phyloP scores from a whole-genome alignment of 1,140 invertebrate genomes.

The Papilio machaon region DNA sequence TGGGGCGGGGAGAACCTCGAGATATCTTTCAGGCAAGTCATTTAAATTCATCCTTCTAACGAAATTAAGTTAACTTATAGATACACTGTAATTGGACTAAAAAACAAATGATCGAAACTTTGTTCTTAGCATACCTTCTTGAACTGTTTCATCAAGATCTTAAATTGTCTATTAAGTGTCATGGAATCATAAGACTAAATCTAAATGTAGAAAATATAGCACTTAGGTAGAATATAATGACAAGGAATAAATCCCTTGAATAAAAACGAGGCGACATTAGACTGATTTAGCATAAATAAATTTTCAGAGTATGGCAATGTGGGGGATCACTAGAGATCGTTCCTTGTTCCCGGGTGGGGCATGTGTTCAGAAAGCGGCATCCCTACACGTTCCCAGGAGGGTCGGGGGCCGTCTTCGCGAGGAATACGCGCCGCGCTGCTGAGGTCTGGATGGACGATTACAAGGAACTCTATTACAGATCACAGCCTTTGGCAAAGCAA shows the following conservation, averaged over 20 bases:
- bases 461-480: constrained; percentile 95
- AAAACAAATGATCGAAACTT: no score
- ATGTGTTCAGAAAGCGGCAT: constrained; percentile 96
- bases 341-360: constrained; percentile 94
- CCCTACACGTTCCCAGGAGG: constrained; percentile 98
- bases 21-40: constrained; percentile 81
- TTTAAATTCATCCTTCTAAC: not conserved
- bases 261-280: not conserved
- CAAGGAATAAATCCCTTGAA: not conserved
- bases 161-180: no score
- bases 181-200: no score
- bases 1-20: constrained; percentile 88
- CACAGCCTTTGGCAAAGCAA: constrained; percentile 92
- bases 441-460: constrained; percentile 99
- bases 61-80: no score
- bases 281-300: not conserved
- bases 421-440: constrained; percentile 93
- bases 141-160: no score
- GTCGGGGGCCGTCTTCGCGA: constrained; percentile 94
- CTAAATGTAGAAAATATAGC: not conserved
- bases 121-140: no score
- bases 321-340: constrained; percentile 97
- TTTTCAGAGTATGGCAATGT: constrained; percentile 88
- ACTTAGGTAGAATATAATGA: not conserved
- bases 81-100: not conserved